Conservation (phyloP, 2,888 invertebrate species). For the Scrobipalpa costella region DNA sequence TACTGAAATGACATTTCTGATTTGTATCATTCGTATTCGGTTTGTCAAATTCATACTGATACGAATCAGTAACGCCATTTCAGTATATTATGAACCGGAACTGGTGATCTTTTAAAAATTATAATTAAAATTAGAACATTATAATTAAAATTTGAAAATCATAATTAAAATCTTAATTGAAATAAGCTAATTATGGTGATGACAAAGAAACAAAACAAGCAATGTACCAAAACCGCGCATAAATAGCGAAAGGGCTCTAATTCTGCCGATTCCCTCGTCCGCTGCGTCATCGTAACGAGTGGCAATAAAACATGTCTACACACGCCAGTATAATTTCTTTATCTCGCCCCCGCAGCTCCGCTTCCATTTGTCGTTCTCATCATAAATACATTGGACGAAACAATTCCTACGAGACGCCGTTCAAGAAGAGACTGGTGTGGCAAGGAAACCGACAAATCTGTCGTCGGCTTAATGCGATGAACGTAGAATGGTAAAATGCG, state of each 20-base stretch:
- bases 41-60: no score
- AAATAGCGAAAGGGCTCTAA: constrained; percentile 14
- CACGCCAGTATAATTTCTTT: constrained; percentile 69
- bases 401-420: background rate
- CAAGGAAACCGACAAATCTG: background rate
- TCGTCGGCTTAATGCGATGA: background rate
- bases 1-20: no score
- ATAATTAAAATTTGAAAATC: no score
- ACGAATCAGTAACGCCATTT: no score
- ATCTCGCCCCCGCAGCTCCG: constrained; percentile 63
- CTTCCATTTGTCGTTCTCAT: constrained; percentile 66
- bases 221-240: background rate
- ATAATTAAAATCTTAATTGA: no score
- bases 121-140: no score
- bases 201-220: no score
- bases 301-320: constrained; percentile 52
- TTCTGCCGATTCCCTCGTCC: constrained; percentile 15
- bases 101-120: no score
- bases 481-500: constrained; percentile 11
- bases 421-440: background rate
- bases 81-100: no score
- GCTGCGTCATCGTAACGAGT: constrained; percentile 33
- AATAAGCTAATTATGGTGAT: no score
- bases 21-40: no score
- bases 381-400: constrained; percentile 47